These are phyloP conservation scores for Drosophila recens DNA, from an alignment of 2,888 invertebrate species.

Conservation along the genomic window DNA sequence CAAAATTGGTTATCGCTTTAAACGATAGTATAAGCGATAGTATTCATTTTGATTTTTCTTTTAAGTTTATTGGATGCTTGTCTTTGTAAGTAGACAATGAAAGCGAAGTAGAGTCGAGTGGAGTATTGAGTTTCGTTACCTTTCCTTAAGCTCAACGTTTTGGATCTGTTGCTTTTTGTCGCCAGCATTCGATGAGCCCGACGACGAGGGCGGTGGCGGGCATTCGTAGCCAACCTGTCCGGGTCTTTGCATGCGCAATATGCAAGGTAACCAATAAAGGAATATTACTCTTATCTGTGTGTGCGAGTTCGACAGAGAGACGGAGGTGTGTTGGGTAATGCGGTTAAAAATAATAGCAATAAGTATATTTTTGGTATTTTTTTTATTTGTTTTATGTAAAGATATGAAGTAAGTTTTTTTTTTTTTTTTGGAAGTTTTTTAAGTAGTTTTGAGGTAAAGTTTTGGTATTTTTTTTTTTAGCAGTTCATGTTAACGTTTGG, in stretches of 20 bases:
- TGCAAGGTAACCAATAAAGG: conserved; percentile 98
- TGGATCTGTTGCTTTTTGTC: conserved; percentile 87
- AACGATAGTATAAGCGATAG: conserved; percentile 10
- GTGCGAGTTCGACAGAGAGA: conserved; percentile 78
- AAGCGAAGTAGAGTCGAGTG: background rate
- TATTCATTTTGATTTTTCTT: background rate
- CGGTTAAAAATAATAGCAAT: conserved; percentile 75
- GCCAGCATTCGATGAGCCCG: conserved; percentile 87
- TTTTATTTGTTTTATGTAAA: conserved; percentile 31
- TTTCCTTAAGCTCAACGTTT: conserved; percentile 94
- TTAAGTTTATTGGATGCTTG: background rate
- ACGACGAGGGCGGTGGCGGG: conserved; percentile 86
- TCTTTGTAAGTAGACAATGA: conserved; percentile 8
- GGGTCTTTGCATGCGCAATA: conserved; percentile 95
- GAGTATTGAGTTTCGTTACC: conserved; percentile 82
- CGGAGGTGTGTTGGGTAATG: conserved; percentile 79
- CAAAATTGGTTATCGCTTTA: no score
- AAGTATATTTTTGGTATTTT: conserved; percentile 66
- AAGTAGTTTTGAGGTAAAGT: conserved; percentile 10
- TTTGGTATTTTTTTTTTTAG: conserved; percentile 18
- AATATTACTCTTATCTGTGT: conserved; percentile 94
- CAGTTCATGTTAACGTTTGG: conserved; percentile 40
- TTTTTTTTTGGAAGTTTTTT: background rate
- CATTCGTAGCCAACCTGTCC: conserved; percentile 87
- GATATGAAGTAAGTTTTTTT: conserved; percentile 25